Base-by-base conservation (phyloP, 1,140 invertebrate species). In the Cotesia vestalis region DNA sequence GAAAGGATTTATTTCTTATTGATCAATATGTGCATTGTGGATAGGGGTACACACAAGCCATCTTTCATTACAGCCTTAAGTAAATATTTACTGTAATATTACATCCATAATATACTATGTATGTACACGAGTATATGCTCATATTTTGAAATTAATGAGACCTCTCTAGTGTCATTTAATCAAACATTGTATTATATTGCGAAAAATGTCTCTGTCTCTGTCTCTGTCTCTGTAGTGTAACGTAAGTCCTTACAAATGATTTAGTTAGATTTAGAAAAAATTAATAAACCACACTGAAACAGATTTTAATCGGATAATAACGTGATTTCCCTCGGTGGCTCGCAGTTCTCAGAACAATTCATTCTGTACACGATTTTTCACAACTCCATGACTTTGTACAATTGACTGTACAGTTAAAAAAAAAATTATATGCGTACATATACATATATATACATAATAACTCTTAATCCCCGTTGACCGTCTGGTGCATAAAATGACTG, bases 271-370 rank as follows among this genome's bases (percentile, higher is more conserved):
- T 34, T 2, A 36, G 46, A 34, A 63, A 20, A 34, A 61, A 40
- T 51, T 51, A 68, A 17, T 36, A 38, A 52, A 60, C 57, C 38
- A 60, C n/a, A 20, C 1, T 27, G 73, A 66, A 63, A 61, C 36
- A 57, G 66, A 67, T 74, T 71, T 71, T 71, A 71, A 74, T 69
- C 73, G 63, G 55, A 69, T 70, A 66, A 67, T 71, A 66, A 67
- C 73, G 55, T 61, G 68, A 74, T 73, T 73, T 73, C 67, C 61
- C 72, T 46, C 34, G 67, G 59, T n/a, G 72, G 55, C 61, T 46
- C 40, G 46, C 12, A 55, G 46, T 51, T 66, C n/a, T 36, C 36
- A 8, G 51, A 63, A 51, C 62, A 64, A 40, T 55, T 55, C 46
- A 67, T 67, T 27, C 27, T 55, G 66, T 55, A 4, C 51, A 27